Percentiles rank a stretch among this genome's conserved stretches.
Conservation (phyloP, 2,797 vertebrate genomes). For the Cryptoprocta ferox region DNA sequence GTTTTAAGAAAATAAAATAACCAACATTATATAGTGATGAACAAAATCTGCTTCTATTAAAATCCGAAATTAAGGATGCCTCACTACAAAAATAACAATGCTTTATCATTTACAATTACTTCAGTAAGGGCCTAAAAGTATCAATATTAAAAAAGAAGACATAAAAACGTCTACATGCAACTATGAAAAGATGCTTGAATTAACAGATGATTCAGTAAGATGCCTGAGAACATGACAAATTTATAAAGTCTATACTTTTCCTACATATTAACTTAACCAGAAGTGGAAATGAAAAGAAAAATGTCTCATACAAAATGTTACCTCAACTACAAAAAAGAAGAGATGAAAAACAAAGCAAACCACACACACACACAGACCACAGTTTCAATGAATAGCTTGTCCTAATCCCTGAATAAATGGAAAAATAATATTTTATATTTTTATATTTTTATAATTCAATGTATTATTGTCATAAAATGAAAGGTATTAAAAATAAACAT, state of each 20-base stretch:
- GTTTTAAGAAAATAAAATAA: not conserved
- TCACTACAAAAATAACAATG: not conserved
- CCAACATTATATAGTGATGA: not conserved
- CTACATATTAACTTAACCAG: not conserved
- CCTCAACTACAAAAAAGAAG: not conserved
- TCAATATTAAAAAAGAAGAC: not conserved
- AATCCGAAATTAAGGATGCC: not conserved
- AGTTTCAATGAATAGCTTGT: not conserved
- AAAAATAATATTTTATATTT: not conserved
- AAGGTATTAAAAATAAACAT: not conserved
- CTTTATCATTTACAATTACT: not conserved
- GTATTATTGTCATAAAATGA: not conserved
- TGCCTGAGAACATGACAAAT: not conserved
- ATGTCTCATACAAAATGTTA: not conserved
- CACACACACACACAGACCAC: not conserved
- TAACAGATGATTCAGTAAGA: not conserved
- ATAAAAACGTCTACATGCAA: not conserved
- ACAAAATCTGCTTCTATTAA: not conserved
- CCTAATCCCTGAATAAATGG: not conserved
- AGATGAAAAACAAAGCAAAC: not conserved
- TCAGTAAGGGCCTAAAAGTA: not conserved
- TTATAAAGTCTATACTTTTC: not conserved
- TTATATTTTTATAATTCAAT: not conserved
- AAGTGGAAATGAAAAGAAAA: not conserved
- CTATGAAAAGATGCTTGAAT: not conserved